A percentile compares a stretch with the other conserved stretches of the same genome.
Conservation (phyloP, 2,113 vertebrate species). For the Eptesicus fuscus region DNA sequence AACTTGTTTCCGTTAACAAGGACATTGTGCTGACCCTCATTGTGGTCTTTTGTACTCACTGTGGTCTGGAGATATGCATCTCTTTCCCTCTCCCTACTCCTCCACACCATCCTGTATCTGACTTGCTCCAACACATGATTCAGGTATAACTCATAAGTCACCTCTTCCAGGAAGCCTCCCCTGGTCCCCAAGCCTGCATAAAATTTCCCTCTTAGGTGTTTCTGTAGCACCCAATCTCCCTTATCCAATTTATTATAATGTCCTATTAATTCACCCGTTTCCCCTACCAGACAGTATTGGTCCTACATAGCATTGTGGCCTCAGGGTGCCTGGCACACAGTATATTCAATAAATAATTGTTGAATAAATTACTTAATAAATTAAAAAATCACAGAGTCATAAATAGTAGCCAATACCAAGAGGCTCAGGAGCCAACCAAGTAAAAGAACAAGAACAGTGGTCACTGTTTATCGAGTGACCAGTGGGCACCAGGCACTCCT, state of each 20-base stretch:
- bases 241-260: not conserved
- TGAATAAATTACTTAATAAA: not conserved
- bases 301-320: not conserved
- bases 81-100: not conserved
- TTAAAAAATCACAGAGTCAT: not conserved
- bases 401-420: not conserved
- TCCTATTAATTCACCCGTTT: not conserved
- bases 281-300: not conserved
- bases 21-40: not conserved
- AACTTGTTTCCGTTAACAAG: not conserved
- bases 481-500: not conserved
- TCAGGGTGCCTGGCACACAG: not conserved
- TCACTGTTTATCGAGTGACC: not conserved
- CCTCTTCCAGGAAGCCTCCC: not conserved
- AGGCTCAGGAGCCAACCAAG: not conserved
- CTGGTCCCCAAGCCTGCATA: not conserved
- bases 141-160: not conserved
- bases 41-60: not conserved
- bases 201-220: not conserved
- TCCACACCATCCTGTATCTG: not conserved
- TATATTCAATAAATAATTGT: not conserved
- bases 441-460: fast-evolving
- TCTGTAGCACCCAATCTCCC: not conserved
- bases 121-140: not conserved
- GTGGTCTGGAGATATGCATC: not conserved